Percentiles rank a stretch among this genome's conserved stretches.
These are phyloP conservation scores for Coelinius sp. DNA, from an alignment of 2,888 invertebrate genomes.

Conservation along the genomic window DNA sequence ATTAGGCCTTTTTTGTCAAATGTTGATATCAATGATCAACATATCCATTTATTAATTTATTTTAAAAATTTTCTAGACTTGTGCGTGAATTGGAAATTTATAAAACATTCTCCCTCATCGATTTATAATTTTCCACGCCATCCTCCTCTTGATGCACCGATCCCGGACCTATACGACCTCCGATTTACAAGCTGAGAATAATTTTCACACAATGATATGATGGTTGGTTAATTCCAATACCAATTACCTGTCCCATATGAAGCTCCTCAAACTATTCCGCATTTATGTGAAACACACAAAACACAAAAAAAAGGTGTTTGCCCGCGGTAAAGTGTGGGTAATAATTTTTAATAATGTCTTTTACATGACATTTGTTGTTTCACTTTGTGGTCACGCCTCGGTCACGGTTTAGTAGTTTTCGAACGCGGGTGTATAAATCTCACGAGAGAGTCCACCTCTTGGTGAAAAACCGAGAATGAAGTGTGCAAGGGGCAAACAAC, in stretches of 20 bases:
- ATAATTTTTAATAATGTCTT: constrained; percentile 17
- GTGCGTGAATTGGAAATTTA: background rate
- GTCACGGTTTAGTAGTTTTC: constrained; percentile 28
- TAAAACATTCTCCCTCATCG: background rate
- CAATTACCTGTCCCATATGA: background rate
- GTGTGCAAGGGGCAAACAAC: background rate
- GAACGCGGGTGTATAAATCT: constrained; percentile 27
- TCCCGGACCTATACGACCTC: background rate
- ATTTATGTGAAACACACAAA: background rate
- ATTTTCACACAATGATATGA: constrained; percentile 5
- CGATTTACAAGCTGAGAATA: background rate
- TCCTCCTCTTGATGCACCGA: background rate
- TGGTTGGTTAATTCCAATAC: constrained; percentile 1
- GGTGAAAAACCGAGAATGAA: background rate
- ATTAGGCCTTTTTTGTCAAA: no score
- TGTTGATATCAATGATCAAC: no score
- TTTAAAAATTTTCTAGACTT: no score
- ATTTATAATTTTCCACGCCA: background rate
- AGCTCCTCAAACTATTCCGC: constrained; percentile 1
- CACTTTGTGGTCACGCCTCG: constrained; percentile 28
- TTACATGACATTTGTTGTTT: constrained; percentile 26
- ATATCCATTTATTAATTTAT: no score
- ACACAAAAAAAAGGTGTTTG: background rate
- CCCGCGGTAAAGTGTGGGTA: background rate
- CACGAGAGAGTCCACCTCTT: background rate